Base-by-base conservation (phyloP, 1,140 invertebrate species). In the Schlechtendalia chinensis region DNA sequence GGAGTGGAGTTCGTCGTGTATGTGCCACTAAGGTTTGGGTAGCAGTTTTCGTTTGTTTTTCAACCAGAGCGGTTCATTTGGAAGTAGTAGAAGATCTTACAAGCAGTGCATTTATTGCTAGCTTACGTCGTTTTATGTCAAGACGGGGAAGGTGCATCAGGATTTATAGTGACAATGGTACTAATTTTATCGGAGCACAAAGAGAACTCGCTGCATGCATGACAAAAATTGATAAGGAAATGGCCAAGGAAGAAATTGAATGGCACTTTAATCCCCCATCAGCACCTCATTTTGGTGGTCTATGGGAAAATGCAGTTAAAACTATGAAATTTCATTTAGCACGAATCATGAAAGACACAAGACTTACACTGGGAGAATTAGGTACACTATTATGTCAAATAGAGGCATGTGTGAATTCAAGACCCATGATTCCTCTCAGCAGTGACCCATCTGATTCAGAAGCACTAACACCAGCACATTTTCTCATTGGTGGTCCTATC, bases 251-350 rank as follows among this genome's bases (percentile, higher is more conserved):
- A 22, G 39, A 39, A 5, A 69, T 69, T 5, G 45, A 47, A 24
- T 69, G 65, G 65, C n/a, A 22, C 11, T 69, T 69, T 16, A 69
- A 47, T 16, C 65, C 45, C 1, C 65, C 65, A 50, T 22, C 65
- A 1, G 39, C 65, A 1, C 65, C 39, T 5, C 39, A 67, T 22
- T 67, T 67, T 12, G 65, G 39, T n/a, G 85, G 84, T 50, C 53
- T 83, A 17, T 84, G 83, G 83, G 85, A 86, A 72, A 79, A 82
- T 45, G 82, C 53, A 22, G 84, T 86, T 2, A 83, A 83, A 65
- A 82, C 61, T 53, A 65, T 83, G 16, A 86, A 86, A 82, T 77
- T 54, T 53, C 84, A 85, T 81, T 59, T 86, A 45, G 27, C 14
- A 17, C 16, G 32, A 56, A 39, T 50, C 11, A 54, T 81, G n/a